A percentile compares a stretch with the other conserved stretches of the same genome.
Evolutionary conservation across 1,140 invertebrate species (phyloP).

Genomic region (Heliothis subflexa): DNA sequence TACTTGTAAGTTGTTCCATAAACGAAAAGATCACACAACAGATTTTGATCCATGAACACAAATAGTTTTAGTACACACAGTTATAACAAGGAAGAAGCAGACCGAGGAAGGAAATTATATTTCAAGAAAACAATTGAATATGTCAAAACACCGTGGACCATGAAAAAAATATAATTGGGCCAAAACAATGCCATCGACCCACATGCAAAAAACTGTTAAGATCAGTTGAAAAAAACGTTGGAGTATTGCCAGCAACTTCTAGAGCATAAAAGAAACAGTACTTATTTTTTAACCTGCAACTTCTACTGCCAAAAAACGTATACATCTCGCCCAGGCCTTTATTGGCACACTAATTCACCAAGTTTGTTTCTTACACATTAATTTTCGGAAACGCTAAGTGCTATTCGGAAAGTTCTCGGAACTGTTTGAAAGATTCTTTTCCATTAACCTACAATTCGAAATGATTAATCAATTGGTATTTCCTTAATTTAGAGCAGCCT

Average conservation of each 20-base stretch:
- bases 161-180: constrained; percentile 3
- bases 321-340: constrained; percentile 43
- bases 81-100: constrained; percentile 10
- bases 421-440: constrained; percentile 15
- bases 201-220: constrained; percentile 31
- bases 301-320: constrained; percentile 43
- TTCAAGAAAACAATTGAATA: neutral
- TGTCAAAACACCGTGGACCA: constrained; percentile 2
- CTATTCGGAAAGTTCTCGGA: constrained; percentile 32
- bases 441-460: constrained; percentile 22
- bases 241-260: constrained; percentile 8
- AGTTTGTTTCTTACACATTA: constrained; percentile 49
- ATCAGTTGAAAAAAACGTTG: constrained; percentile 15
- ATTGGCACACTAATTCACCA: constrained; percentile 47
- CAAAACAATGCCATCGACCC: constrained; percentile 11
- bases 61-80: neutral
- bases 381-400: constrained; percentile 49
- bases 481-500: neutral
- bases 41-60: neutral
- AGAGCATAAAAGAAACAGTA: constrained; percentile 44
- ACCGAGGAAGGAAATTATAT: neutral
- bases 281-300: constrained; percentile 49
- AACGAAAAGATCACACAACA: no score
- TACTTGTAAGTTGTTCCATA: no score
- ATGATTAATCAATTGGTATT: neutral